Evolutionary conservation across 2,113 vertebrate genomes (phyloP).

Genomic region (Microcebus tavaratra): DNA sequence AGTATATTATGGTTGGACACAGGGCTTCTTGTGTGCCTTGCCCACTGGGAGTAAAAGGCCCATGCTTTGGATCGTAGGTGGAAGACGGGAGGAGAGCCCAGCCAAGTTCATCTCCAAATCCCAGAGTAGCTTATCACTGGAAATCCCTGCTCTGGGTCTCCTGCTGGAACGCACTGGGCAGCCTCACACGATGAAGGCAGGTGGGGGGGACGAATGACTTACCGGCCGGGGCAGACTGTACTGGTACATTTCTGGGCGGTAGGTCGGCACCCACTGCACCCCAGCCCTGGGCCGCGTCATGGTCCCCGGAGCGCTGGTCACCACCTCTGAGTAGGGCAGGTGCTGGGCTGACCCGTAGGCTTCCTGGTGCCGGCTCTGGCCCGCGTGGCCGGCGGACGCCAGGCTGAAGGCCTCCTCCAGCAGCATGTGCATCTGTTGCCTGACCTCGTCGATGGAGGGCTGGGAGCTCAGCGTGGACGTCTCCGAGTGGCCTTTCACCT

Average conservation of each 20-base stretch:
- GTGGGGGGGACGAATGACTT: conserved; percentile 72
- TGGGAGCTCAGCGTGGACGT: conserved; percentile 98
- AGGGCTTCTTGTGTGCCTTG: not conserved
- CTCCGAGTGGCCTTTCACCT: conserved; percentile 96
- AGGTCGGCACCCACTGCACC: conserved; percentile 96
- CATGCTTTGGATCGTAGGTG: not conserved
- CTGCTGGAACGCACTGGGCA: not conserved
- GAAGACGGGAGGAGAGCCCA: not conserved
- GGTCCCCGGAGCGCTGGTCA: conserved; percentile 96
- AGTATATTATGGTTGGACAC: not conserved
- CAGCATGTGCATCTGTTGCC: conserved; percentile 99
- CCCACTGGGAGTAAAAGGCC: not conserved
- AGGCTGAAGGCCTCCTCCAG: conserved; percentile 98
- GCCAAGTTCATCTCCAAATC: not conserved
- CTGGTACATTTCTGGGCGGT: conserved; percentile 94
- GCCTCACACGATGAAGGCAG: not conserved
- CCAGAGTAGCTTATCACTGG: not conserved
- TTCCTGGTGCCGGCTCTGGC: conserved; percentile 90
- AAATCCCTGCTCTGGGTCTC: not conserved
- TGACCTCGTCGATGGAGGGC: conserved; percentile 98
- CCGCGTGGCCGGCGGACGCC: conserved; percentile 94
- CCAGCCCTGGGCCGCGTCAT: conserved; percentile 90
- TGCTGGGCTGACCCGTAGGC: conserved; percentile 90
- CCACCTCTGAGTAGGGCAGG: conserved; percentile 93
- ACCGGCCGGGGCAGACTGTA: conserved; percentile 97